Conservation (phyloP, 2,888 invertebrate genomes). For the Orthosia cruda region DNA sequence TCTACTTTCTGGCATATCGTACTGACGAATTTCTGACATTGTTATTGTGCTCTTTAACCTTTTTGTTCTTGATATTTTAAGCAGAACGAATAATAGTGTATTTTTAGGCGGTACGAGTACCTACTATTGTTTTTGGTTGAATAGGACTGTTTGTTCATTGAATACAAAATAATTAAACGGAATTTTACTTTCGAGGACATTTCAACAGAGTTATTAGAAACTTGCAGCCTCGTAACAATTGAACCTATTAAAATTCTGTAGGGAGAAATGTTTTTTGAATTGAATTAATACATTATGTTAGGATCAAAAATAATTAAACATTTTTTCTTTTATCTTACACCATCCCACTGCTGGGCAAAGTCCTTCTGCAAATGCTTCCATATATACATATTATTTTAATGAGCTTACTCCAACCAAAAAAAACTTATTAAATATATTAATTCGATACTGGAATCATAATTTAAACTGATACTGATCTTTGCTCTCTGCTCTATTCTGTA, state of each 20-base stretch:
- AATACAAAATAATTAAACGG: background rate
- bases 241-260: background rate
- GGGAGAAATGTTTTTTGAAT: background rate
- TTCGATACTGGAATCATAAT: background rate
- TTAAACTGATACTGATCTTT: background rate
- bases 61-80: conserved; percentile 46
- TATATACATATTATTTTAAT: too few relatives aligned
- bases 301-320: background rate
- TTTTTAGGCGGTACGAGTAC: conserved; percentile 20
- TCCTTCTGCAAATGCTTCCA: too few relatives aligned
- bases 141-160: conserved; percentile 16
- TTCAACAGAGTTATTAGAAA: conserved; percentile 15
- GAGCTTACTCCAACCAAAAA: too few relatives aligned
- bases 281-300: background rate
- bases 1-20: conserved; percentile 14
- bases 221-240: background rate
- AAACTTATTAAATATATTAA: too few relatives aligned
- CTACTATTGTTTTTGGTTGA: conserved; percentile 16
- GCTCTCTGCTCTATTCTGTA: background rate
- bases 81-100: conserved; percentile 17
- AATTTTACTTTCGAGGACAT: background rate
- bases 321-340: too few relatives aligned
- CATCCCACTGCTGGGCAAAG: too few relatives aligned
- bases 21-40: conserved; percentile 37
- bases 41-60: conserved; percentile 40